Conservation (phyloP, 2,888 invertebrate species). For the Pteria penguin region DNA sequence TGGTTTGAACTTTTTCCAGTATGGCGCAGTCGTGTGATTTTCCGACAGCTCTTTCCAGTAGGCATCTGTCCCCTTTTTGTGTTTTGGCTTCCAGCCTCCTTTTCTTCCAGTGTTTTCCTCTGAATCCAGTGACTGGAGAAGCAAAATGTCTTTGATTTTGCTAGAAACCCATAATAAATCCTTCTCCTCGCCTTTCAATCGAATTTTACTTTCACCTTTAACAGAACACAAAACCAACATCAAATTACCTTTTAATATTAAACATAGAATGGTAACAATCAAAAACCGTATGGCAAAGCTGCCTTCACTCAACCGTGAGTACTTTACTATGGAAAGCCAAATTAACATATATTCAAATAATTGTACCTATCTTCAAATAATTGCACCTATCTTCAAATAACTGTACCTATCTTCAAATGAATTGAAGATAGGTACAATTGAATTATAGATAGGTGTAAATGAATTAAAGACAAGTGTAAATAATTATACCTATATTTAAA, state of each 20-base stretch:
- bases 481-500: no score
- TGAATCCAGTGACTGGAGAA: neutral
- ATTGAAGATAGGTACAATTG: no score
- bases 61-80: neutral
- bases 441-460: no score
- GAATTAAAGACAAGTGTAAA: no score
- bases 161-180: neutral
- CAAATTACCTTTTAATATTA: neutral
- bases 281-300: no score
- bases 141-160: constrained; percentile 1
- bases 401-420: no score
- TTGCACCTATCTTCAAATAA: no score
- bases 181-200: neutral
- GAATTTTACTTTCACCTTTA: neutral
- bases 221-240: neutral
- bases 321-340: no score
- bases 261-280: no score
- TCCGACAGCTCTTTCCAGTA: constrained; percentile 27
- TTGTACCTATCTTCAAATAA: no score
- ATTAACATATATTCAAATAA: no score
- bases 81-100: constrained; percentile 3
- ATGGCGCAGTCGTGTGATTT: constrained; percentile 31
- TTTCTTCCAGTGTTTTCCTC: neutral
- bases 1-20: constrained; percentile 47
- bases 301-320: no score